Evolutionary conservation across 2,888 invertebrate genomes (phyloP).

Genomic region (Chorisops tibialis): DNA sequence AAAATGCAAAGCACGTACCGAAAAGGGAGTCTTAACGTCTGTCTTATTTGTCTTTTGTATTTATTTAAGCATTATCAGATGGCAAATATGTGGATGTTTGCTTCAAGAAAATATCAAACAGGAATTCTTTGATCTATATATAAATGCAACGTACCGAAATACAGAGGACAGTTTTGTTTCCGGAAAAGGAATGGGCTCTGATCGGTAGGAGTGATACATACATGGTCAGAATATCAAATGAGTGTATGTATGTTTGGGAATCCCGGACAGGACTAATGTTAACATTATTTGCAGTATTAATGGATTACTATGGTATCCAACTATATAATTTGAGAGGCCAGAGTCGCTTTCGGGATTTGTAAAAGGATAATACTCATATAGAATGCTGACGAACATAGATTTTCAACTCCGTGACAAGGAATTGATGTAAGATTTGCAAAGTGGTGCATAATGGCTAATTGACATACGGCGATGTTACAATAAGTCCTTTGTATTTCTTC

Average conservation of each 20-base stretch:
- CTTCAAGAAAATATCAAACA: constrained; percentile 24
- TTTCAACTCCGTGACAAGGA: no score
- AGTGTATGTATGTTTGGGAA: not conserved
- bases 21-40: constrained; percentile 22
- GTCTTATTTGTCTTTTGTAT: constrained; percentile 26
- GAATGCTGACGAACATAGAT: no score
- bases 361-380: no score
- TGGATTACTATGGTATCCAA: not conserved
- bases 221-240: constrained; percentile 21
- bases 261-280: not conserved
- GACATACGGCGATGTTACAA: no score
- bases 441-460: no score
- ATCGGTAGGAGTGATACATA: constrained; percentile 18
- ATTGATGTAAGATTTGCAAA: no score
- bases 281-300: constrained; percentile 12
- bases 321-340: no score
- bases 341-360: no score
- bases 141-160: not conserved
- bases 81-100: constrained; percentile 18
- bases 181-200: constrained; percentile 1
- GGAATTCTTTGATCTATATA: not conserved
- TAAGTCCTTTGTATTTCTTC: no score
- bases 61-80: constrained; percentile 26
- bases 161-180: not conserved
- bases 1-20: constrained; percentile 22